A percentile compares a stretch with the other conserved stretches of the same genome.
These are phyloP conservation scores for Crotalus tigris DNA, from an alignment of 2,113 vertebrate genomes.

Conservation along the genomic window DNA sequence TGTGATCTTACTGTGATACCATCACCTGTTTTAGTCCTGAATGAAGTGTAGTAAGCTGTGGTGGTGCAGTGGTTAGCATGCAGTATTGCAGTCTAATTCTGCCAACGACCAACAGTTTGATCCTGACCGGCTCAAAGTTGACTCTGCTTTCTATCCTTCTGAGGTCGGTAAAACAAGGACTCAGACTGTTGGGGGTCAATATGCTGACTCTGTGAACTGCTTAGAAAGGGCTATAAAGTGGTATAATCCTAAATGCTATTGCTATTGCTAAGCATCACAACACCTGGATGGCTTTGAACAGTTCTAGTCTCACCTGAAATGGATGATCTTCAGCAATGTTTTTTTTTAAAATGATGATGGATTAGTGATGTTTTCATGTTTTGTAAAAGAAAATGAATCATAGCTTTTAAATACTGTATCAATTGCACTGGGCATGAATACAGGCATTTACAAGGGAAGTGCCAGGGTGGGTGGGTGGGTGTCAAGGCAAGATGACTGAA, in stretches of 20 bases:
- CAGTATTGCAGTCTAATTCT: background rate
- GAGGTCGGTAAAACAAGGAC: background rate
- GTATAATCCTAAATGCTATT: background rate
- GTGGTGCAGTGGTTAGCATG: background rate
- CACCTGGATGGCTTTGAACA: background rate
- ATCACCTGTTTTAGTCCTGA: background rate
- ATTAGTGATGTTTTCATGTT: background rate
- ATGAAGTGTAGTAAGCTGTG: background rate
- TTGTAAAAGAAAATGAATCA: no score
- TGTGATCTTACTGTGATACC: background rate
- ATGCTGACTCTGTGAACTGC: background rate
- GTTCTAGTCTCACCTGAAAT: background rate
- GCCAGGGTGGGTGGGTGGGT: no score
- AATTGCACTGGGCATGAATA: no score
- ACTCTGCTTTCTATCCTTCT: background rate
- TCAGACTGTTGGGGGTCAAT: background rate
- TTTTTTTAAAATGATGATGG: background rate
- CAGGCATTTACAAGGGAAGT: no score
- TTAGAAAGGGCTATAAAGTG: background rate
- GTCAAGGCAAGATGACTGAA: background rate
- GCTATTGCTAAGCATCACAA: background rate
- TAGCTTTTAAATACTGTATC: no score
- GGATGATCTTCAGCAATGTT: background rate
- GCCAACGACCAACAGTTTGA: background rate
- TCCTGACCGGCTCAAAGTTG: background rate